Base-by-base conservation (phyloP, 2,113 vertebrate species). In the Carlito syrichta region DNA sequence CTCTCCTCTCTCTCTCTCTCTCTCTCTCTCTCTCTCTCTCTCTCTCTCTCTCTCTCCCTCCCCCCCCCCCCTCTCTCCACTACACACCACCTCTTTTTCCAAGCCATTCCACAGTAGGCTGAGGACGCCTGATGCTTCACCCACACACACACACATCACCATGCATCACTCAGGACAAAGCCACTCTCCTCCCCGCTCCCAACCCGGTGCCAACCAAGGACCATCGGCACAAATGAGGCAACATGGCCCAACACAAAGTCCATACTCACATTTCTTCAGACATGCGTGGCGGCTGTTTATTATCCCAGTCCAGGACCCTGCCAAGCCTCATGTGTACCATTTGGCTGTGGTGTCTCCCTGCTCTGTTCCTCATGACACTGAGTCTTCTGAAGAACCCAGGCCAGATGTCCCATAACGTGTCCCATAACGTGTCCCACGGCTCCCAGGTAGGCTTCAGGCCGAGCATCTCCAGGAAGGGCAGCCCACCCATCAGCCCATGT, bases 301-400 rank as follows among this genome's bases (percentile, higher is more conserved):
- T 13, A 50, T n/a, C 68, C 63, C 17, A 0, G 6, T 22, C 32
- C 35, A 2, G 45, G 38, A 25, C 2, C 32, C 66, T 0, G 2
- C 16, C 45, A 4, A 40, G 38, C 14, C 0, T 38, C 19, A 2
- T 0, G 4, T 1, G 0, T 1, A 27, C 40, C 73, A 5, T 32
- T 16, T 8, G 79, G 14, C 56, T 8, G 16, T 0, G 30, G 3
- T 7, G 1, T 32, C 56, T 40, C 45, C 20, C 22, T 4, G 0
- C 16, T 60, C 3, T 19, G 2, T 71, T 66, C 68, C 86, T 83
- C 2, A 0, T 12, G 58, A n/a, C 27, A 14, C 45, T 9, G 43
- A 50, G 63, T 6, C 38, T 50, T 69, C 45, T 71, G 63, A 86
- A 30, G 76, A 86, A 84, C 43, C 69, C 50, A 43, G 56, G 45